phyloP scores from a whole-genome alignment of 2,797 vertebrate species.

The Clarias platycephalus region DNA sequence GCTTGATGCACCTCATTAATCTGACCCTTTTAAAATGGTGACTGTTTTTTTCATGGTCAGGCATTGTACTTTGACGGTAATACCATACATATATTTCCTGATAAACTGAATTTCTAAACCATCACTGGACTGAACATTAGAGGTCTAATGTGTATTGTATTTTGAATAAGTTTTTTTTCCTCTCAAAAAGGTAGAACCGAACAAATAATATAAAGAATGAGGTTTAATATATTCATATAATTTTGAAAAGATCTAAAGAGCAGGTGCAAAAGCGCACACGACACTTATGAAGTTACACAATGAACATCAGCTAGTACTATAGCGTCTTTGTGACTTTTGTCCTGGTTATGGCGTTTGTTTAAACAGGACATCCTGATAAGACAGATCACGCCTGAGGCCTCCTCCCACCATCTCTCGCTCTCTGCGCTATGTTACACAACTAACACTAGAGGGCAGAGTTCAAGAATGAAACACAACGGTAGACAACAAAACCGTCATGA shows the following conservation, averaged over 20 bases:
- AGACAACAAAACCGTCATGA: not conserved
- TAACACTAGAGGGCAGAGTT: conserved; percentile 47
- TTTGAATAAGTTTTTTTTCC: not conserved
- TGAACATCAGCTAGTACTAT: not conserved
- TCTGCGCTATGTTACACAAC: not conserved
- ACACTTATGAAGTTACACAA: not conserved
- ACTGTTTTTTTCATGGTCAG: no score
- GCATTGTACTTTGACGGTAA: no score
- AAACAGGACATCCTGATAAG: conserved; percentile 47
- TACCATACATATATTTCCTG: no score
- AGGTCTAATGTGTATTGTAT: not conserved
- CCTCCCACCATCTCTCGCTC: not conserved
- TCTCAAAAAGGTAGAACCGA: not conserved
- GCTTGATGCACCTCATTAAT: no score
- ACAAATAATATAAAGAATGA: not conserved
- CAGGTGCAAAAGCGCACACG: not conserved
- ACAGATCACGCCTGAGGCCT: conserved; percentile 20
- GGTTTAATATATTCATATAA: not conserved
- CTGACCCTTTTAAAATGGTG: no score
- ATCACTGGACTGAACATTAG: not conserved
- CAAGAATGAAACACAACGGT: not conserved
- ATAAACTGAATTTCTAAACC: no score
- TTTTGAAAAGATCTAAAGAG: not conserved
- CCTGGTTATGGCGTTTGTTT: conserved; percentile 16
- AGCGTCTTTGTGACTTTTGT: conserved; percentile 31